Evolutionary conservation across 2,888 invertebrate species (phyloP).

Genomic region (Polyommatus icarus): DNA sequence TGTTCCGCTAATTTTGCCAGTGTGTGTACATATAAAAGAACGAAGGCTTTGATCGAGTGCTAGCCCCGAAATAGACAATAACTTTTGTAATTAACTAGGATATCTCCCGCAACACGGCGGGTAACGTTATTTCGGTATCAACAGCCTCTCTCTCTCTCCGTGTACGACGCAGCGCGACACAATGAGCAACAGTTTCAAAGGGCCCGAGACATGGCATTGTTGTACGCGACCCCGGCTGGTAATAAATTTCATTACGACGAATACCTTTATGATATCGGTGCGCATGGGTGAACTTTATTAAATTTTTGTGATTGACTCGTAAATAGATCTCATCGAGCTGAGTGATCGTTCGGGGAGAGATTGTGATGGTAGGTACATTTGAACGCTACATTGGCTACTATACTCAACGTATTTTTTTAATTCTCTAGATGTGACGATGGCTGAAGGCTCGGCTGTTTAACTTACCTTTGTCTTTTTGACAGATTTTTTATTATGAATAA

Average conservation of each 20-base stretch:
- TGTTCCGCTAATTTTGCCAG: too few relatives aligned
- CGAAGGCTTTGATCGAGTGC: neutral
- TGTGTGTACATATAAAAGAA: too few relatives aligned
- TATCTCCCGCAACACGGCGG: neutral
- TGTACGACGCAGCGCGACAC: neutral
- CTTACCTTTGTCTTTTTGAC: too few relatives aligned
- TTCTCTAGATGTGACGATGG: too few relatives aligned
- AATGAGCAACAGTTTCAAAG: constrained; percentile 19
- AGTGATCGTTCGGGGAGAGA: neutral
- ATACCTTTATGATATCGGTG: constrained; percentile 19
- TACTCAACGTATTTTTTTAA: neutral
- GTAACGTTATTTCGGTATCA: neutral
- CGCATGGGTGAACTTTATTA: constrained; percentile 21
- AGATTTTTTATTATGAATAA: too few relatives aligned
- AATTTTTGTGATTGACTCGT: constrained; percentile 28
- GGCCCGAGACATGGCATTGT: constrained; percentile 1
- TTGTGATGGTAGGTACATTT: neutral
- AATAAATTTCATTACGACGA: constrained; percentile 10
- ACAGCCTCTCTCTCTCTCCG: neutral
- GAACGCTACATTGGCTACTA: neutral
- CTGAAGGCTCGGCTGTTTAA: too few relatives aligned
- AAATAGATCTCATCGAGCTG: constrained; percentile 9
- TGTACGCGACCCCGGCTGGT: constrained; percentile 1
- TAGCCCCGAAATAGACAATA: neutral
- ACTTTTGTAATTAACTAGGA: neutral